A percentile compares a stretch with the other conserved stretches of the same genome.
Evolutionary conservation across 1,140 invertebrate species (phyloP).

Genomic region (Cydia fagiglandana): DNA sequence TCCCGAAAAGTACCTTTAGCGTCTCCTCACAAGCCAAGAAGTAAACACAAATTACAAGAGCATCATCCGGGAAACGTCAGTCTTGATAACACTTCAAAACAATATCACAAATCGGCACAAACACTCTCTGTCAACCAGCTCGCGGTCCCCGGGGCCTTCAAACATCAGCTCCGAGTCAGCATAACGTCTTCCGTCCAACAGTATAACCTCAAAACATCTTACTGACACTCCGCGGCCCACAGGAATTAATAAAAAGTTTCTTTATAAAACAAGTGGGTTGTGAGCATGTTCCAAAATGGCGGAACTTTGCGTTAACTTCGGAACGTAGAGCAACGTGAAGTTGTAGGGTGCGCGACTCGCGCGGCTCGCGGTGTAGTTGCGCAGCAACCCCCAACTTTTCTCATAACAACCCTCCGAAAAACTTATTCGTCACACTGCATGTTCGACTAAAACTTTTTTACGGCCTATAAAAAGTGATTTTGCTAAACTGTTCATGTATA

Average conservation of each 20-base stretch:
- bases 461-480: slow-evolving; percentile 50
- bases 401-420: slow-evolving; percentile 63
- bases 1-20: slow-evolving; percentile 58
- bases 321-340: slow-evolving; percentile 78
- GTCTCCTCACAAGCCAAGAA: slow-evolving; percentile 62
- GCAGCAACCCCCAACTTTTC: slow-evolving; percentile 74
- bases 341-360: slow-evolving; percentile 73
- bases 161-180: slow-evolving; percentile 58
- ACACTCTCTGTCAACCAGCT: slow-evolving; percentile 51
- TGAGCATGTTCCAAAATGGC: slow-evolving; percentile 81
- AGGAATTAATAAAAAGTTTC: slow-evolving; percentile 81
- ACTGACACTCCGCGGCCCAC: slow-evolving; percentile 79
- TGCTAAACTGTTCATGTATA: slow-evolving; percentile 37
- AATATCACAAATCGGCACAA: slow-evolving; percentile 68
- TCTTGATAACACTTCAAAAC: slow-evolving; percentile 74
- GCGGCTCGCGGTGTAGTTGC: slow-evolving; percentile 58
- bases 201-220: slow-evolving; percentile 79
- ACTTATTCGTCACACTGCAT: slow-evolving; percentile 58
- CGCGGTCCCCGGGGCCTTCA: slow-evolving; percentile 50
- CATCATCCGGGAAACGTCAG: slow-evolving; percentile 69
- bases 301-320: slow-evolving; percentile 81
- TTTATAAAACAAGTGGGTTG: slow-evolving; percentile 81
- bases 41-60: slow-evolving; percentile 74
- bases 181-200: slow-evolving; percentile 65
- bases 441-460: slow-evolving; percentile 57